Evolutionary conservation across 2,888 invertebrate species (phyloP), one percentile per base, ranked within the genome.

Genomic region (Anoncus sp.): DNA sequence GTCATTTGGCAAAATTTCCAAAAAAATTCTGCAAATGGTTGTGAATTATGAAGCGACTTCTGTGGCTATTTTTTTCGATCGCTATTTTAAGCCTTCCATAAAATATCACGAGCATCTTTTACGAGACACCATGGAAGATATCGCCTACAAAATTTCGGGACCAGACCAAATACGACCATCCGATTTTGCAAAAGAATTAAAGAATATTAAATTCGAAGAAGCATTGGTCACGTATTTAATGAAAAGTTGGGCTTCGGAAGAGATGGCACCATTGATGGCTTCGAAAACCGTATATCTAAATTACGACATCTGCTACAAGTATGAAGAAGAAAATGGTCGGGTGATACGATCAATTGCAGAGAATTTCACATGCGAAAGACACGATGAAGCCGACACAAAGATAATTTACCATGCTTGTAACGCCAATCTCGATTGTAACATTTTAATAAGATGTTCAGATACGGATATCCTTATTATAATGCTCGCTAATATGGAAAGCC

Each of bases 351-450:
- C 22, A 12, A 18, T 70, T 4, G 72, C 78, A 10, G 14, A 79
- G 31, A 43, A 75, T 16, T 38, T 74, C 27, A 55, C 27, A 4
- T 81, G 79, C 62, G 60, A 49, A 27, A 51, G 45, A 10, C 85
- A 84, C 49, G 80, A 82, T 77, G 82, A 85, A 75, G 83, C 84
- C 10, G 83, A 84, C 49, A 80, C 81, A 10, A 82, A 78, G 75
- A 81, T 85, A 9, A 71, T 82, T 5, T 79, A 53, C 49, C 79
- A 80, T 66, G 53, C 71, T 20, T 79, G 78, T 45, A 72, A 77
- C 40, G 49, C 80, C 10, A 43, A 81, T 66, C 6, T 49, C 22
- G 49, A 49, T 49, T 20, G 22, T 49, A 2, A 49, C 22, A 12
- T 49, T 31, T 22, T 22, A 9, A 49, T 49, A 49, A 49, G 49